Evolutionary conservation across 2,113 vertebrate genomes (phyloP).

Genomic region (Glaucidium brasilianum): DNA sequence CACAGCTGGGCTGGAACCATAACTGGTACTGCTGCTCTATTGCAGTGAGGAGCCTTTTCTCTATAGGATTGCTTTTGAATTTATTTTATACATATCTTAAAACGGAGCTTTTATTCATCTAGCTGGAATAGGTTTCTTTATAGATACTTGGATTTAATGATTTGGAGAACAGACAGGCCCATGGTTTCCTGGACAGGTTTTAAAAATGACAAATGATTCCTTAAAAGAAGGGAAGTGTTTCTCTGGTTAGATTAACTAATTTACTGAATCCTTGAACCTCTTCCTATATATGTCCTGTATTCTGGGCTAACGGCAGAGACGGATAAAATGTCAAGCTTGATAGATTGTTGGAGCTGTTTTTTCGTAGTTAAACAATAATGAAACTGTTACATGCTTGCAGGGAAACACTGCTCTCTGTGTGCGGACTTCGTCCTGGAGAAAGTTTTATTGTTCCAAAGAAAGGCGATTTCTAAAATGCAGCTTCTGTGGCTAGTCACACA

Average conservation of each 20-base stretch:
- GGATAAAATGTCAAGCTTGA: constrained; percentile 51
- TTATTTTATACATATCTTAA: neutral
- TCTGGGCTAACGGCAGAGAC: constrained; percentile 9
- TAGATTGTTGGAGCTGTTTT: constrained; percentile 63
- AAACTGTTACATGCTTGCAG: constrained; percentile 53
- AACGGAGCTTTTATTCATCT: constrained; percentile 7
- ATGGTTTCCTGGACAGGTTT: neutral
- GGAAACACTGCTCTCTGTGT: constrained; percentile 70
- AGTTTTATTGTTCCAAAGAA: constrained; percentile 62
- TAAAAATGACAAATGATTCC: neutral
- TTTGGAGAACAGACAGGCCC: neutral
- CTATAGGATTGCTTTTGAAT: neutral
- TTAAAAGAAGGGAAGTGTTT: neutral
- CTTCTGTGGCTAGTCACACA: constrained; percentile 51
- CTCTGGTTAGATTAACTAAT: neutral
- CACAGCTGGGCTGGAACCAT: neutral
- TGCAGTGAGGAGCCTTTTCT: neutral
- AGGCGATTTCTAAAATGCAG: constrained; percentile 27
- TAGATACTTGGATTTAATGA: neutral
- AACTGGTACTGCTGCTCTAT: neutral
- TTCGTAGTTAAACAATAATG: constrained; percentile 69
- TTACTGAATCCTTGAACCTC: neutral
- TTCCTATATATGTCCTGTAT: neutral
- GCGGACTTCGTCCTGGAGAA: constrained; percentile 43
- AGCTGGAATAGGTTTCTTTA: neutral